Conservation (phyloP, 2,797 vertebrate genomes). For the Myotis myotis region DNA sequence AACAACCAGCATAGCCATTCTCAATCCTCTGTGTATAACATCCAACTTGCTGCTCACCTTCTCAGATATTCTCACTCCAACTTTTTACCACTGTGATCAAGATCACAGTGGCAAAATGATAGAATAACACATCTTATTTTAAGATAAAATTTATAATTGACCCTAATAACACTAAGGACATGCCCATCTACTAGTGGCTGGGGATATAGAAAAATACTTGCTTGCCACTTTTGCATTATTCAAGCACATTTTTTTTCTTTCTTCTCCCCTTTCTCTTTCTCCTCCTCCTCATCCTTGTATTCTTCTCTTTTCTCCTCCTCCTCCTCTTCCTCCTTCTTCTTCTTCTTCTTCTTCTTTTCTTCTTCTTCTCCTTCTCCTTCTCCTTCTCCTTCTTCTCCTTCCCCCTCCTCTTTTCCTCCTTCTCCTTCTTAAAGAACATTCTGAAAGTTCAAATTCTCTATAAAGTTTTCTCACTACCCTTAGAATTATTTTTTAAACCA, state of each 20-base stretch:
- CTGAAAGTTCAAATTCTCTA: not conserved
- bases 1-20: not conserved
- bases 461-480: not conserved
- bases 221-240: not conserved
- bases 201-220: not conserved
- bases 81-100: not conserved
- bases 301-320: fast-evolving
- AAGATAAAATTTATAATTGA: not conserved
- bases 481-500: not conserved
- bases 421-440: not conserved
- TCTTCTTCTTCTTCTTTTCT: not conserved
- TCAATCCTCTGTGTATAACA: not conserved
- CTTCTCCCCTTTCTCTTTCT: not conserved
- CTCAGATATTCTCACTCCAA: not conserved
- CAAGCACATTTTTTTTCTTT: not conserved
- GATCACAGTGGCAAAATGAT: not conserved
- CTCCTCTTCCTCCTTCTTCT: not conserved
- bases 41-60: not conserved
- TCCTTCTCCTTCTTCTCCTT: not conserved
- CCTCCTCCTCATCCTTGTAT: not conserved
- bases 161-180: not conserved
- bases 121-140: not conserved
- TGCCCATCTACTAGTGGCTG: not conserved
- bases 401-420: too few relatives aligned
- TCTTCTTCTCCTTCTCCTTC: not conserved